A percentile compares a stretch with the other conserved stretches of the same genome.
Conservation (phyloP, 37 sponge, comb jelly and placozoan species). For the Eunapius fragilis region DNA sequence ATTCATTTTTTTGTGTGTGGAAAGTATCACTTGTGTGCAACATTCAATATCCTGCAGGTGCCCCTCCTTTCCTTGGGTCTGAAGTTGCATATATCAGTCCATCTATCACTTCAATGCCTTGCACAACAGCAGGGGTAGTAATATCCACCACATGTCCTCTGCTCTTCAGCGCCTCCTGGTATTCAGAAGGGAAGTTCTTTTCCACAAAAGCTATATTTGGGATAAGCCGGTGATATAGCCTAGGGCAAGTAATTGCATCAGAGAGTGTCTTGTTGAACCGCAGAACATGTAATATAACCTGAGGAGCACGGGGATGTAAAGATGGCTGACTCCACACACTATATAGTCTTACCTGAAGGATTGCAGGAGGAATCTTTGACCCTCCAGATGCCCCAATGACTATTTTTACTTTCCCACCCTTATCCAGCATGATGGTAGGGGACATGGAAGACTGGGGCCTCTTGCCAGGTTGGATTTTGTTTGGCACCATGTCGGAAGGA, state of each 20-base stretch:
- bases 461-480: conserved; percentile 82
- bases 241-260: conserved; percentile 50
- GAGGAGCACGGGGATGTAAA: not conserved
- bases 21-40: too few relatives aligned
- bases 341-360: conserved; percentile 49
- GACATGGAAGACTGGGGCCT: conserved; percentile 87
- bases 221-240: conserved; percentile 81
- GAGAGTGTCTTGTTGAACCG: conserved; percentile 40
- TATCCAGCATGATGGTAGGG: conserved; percentile 70
- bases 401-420: conserved; percentile 46
- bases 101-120: conserved; percentile 54
- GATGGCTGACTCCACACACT: too few relatives aligned
- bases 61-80: conserved; percentile 85
- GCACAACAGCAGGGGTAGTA: conserved; percentile 46
- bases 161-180: conserved; percentile 21
- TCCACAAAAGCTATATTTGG: conserved; percentile 59
- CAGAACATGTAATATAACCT: conserved; percentile 68
- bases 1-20: too few relatives aligned
- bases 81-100: conserved; percentile 55
- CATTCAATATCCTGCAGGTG: conserved; percentile 67
- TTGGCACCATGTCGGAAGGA: conserved; percentile 52
- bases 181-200: conserved; percentile 47
- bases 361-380: conserved; percentile 74
- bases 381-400: conserved; percentile 95
- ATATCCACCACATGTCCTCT: conserved; percentile 31